A percentile compares a stretch with the other conserved stretches of the same genome.
Evolutionary conservation across 2,797 vertebrate genomes (phyloP).

Genomic region (Dromococcyx pavoninus): DNA sequence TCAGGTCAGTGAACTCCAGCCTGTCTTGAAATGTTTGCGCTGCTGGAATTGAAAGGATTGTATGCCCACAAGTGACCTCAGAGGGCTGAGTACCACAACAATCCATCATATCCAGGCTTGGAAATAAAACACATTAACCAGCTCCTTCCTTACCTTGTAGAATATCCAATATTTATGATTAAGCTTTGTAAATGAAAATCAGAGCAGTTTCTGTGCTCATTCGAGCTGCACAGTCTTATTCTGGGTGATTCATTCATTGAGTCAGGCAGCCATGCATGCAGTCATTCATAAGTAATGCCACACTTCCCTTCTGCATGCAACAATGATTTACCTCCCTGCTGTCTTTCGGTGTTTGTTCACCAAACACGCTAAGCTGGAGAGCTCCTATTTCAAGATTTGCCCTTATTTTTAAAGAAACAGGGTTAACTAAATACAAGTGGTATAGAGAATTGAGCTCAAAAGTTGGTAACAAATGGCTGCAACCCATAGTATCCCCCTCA

Average conservation of each 20-base stretch:
- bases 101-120: not conserved
- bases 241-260: slow-evolving; percentile 69
- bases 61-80: not conserved
- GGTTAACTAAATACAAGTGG: not conserved
- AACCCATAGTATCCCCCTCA: not conserved
- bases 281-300: slow-evolving; percentile 68
- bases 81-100: not conserved
- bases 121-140: slow-evolving; percentile 16
- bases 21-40: not conserved
- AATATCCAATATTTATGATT: slow-evolving; percentile 59
- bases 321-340: slow-evolving; percentile 50
- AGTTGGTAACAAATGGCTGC: not conserved
- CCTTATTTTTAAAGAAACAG: slow-evolving; percentile 35
- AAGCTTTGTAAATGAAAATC: slow-evolving; percentile 53
- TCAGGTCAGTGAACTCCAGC: not conserved
- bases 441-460: not conserved
- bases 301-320: slow-evolving; percentile 31
- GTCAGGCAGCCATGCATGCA: slow-evolving; percentile 61
- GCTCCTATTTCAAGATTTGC: not conserved
- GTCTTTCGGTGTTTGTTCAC: slow-evolving; percentile 27
- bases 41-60: not conserved
- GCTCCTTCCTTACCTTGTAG: slow-evolving; percentile 19
- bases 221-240: slow-evolving; percentile 14
- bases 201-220: slow-evolving; percentile 1
- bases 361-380: not conserved